A percentile compares a stretch with the other conserved stretches of the same genome.
Conservation (phyloP, 2,888 invertebrate genomes). For the Tinea trinotella region DNA sequence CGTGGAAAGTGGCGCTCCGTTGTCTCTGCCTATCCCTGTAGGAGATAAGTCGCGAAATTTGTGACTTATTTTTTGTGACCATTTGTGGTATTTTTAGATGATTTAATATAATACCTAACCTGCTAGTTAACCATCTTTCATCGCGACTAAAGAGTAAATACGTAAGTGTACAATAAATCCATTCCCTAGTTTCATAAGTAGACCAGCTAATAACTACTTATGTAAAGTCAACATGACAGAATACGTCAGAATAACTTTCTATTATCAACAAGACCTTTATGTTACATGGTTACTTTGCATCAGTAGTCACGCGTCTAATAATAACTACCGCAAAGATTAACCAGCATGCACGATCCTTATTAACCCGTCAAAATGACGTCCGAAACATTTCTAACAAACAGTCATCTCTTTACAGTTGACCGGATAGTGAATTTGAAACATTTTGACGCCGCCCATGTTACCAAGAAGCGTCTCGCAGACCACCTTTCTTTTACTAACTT, state of each 20-base stretch:
- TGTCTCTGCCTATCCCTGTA: too few species aligned
- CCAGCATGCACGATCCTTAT: slow-evolving; percentile 9
- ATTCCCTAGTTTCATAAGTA: slow-evolving; percentile 1
- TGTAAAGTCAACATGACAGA: slow-evolving; percentile 11
- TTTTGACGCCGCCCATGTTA: slow-evolving; percentile 52
- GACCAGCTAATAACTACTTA: neutral
- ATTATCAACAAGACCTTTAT: slow-evolving; percentile 7
- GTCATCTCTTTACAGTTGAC: slow-evolving; percentile 51
- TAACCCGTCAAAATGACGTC: slow-evolving; percentile 16
- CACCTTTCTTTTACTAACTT: slow-evolving; percentile 31
- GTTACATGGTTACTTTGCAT: neutral
- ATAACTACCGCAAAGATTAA: slow-evolving; percentile 15
- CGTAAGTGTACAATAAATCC: neutral
- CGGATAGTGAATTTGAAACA: slow-evolving; percentile 38
- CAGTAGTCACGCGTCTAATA: slow-evolving; percentile 16
- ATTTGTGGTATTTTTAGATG: too few species aligned
- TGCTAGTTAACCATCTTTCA: too few species aligned
- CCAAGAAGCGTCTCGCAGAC: slow-evolving; percentile 35
- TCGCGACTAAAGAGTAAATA: neutral
- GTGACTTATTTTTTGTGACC: too few species aligned
- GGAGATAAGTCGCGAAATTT: too few species aligned
- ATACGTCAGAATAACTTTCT: slow-evolving; percentile 15
- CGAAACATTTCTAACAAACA: slow-evolving; percentile 33
- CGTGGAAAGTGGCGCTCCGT: too few species aligned
- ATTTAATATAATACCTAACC: too few species aligned